Conservation (phyloP, 2,113 vertebrate genomes). For the Laticauda laticaudata region DNA sequence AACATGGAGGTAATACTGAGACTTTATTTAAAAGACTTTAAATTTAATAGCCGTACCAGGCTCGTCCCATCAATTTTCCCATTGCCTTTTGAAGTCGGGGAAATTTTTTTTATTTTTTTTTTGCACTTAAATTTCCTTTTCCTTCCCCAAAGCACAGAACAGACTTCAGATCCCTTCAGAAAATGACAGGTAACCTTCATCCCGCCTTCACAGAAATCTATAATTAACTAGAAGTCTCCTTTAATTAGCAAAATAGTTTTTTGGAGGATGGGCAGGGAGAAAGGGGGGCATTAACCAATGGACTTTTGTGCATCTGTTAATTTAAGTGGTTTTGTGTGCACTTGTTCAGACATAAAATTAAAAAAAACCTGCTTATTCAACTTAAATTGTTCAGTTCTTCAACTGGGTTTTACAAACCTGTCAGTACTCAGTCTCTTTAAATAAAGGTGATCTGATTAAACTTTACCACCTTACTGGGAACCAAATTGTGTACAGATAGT, state of each 20-base stretch:
- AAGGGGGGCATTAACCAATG: not conserved
- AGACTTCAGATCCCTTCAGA: not conserved
- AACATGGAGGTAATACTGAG: not conserved
- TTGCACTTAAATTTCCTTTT: not conserved
- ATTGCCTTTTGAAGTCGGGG: not conserved
- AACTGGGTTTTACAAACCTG: not conserved
- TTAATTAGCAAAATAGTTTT: not conserved
- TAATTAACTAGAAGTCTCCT: not conserved
- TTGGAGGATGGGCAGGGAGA: not conserved
- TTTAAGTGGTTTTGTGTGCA: not conserved
- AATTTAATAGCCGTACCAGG: not conserved
- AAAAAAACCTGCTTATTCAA: accelerated
- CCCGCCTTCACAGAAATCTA: not conserved
- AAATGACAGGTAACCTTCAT: not conserved
- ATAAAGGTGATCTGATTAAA: not conserved
- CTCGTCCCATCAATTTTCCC: not conserved
- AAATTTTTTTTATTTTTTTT: not conserved
- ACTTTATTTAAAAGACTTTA: not conserved
- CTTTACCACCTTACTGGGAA: not conserved
- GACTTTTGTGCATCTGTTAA: not conserved
- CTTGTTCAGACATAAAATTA: not conserved
- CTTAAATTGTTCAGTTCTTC: not conserved
- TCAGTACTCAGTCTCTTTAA: not conserved
- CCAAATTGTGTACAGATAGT: not conserved
- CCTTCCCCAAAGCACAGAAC: not conserved